Evolutionary conservation across 2,888 invertebrate genomes (phyloP).

Genomic region (Leptinotarsa haldemani): DNA sequence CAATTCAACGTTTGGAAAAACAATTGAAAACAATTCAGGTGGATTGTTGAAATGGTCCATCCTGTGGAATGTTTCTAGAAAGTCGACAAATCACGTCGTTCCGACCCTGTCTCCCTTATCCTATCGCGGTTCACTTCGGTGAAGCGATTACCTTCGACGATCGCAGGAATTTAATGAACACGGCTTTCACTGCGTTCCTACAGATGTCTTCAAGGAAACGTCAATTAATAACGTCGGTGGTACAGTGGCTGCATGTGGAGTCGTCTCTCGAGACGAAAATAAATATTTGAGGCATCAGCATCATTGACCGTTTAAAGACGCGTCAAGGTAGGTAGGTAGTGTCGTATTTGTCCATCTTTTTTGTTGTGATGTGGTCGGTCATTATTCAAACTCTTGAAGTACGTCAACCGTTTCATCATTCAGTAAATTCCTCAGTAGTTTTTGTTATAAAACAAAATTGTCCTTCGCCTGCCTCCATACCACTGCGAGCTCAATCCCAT

Average conservation of each 20-base stretch:
- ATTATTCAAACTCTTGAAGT: background rate
- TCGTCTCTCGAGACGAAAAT: constrained; percentile 1
- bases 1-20: too few relatives aligned
- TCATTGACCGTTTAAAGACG: background rate
- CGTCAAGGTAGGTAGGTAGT: background rate
- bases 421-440: too few relatives aligned
- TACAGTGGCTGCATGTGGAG: background rate
- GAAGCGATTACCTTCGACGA: constrained; percentile 7
- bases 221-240: background rate
- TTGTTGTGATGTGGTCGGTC: background rate
- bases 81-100: too few relatives aligned
- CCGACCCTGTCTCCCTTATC: background rate
- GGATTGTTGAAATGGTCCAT: too few relatives aligned
- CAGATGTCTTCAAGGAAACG: constrained; percentile 16
- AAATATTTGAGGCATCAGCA: constrained; percentile 17
- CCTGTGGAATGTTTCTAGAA: too few relatives aligned
- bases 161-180: constrained; percentile 12
- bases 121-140: background rate
- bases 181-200: background rate
- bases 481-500: too few relatives aligned
- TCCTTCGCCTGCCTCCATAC: too few relatives aligned
- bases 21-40: too few relatives aligned
- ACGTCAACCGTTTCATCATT: background rate
- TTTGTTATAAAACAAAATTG: too few relatives aligned
- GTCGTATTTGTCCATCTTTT: constrained; percentile 3